These are phyloP conservation scores for Melieria omissa DNA, from an alignment of 2,888 invertebrate genomes.

Conservation along the genomic window DNA sequence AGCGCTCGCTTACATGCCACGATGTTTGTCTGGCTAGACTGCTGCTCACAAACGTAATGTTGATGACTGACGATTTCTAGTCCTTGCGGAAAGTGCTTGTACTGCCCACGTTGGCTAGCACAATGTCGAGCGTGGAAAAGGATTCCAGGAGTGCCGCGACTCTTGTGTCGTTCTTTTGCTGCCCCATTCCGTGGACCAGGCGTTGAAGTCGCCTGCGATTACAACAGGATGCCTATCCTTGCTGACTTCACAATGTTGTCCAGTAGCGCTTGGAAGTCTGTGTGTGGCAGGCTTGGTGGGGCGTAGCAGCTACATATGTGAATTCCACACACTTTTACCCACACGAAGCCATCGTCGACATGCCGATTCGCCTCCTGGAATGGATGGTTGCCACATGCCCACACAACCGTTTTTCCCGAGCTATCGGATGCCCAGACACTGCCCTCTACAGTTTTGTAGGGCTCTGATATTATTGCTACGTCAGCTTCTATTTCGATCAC, in stretches of 20 bases:
- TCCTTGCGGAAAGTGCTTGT: slow-evolving; percentile 16
- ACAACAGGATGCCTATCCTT: slow-evolving; percentile 5
- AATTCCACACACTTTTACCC: slow-evolving; percentile 4
- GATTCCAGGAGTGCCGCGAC: slow-evolving; percentile 16
- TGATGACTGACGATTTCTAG: slow-evolving; percentile 18
- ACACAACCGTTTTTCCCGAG: slow-evolving; percentile 1
- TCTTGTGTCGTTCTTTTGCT: slow-evolving; percentile 16
- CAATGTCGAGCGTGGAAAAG: slow-evolving; percentile 7
- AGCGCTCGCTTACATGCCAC: slow-evolving; percentile 20
- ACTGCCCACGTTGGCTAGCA: slow-evolving; percentile 13
- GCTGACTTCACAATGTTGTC: neutral
- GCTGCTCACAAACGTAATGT: slow-evolving; percentile 28
- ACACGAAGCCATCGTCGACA: slow-evolving; percentile 5
- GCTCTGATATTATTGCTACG: neutral
- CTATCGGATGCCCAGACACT: slow-evolving; percentile 9
- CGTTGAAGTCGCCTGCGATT: slow-evolving; percentile 34
- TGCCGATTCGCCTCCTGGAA: neutral
- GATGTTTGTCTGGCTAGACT: neutral
- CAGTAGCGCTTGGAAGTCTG: neutral
- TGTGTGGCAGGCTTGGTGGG: slow-evolving; percentile 3
- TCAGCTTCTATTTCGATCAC: neutral
- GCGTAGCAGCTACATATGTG: slow-evolving; percentile 21
- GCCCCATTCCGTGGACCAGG: slow-evolving; percentile 29
- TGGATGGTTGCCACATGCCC: slow-evolving; percentile 13
- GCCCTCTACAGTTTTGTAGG: neutral